Base-by-base conservation (phyloP, 2,888 invertebrate species). In the Zaprionus bogoriensis region DNA sequence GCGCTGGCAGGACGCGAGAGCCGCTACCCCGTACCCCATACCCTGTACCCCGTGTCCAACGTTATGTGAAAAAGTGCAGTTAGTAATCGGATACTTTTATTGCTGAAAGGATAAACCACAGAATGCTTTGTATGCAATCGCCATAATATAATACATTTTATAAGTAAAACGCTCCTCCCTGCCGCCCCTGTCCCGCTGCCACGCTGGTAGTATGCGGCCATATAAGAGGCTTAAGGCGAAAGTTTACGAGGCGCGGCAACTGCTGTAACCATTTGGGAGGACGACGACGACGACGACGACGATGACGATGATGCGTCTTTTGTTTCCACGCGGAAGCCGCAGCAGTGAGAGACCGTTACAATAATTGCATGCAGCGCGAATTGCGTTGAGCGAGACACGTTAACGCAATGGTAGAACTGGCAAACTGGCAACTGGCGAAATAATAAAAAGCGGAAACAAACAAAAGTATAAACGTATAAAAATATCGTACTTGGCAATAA, bases 41-140 rank as follows among this genome's bases (percentile, higher is more conserved):
- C n/a, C 17, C 23, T 19, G 25, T 19, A 53, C 12, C 20, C 20
- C 22, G n/a, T 32, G 23, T 12, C 17, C 10, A 20, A 32, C 25
- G 61, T 45, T 48, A 73, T 69, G 73, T 73, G 71, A 73, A 76
- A 79, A 85, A 87, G 73, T 82, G 87, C 88, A 89, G 87, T 89
- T 88, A 87, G 89, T 89, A 89, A 89, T 88, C 79, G 87, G 89
- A 89, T 89, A 89, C 80, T 89, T 89, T 89, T 89, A 89, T 89
- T 89, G 89, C 88, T 88, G 88, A 89, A 88, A 88, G 89, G 87
- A 88, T 89, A 88, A 88, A 89, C 87, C 87, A 64, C 87, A 88
- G 77, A 85, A 80, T 79, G 82, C 74, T 77, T 74, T 76, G 78
- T 82, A 70, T 78, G 61, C 68, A 51, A 57, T 73, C 64, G 22